Evolutionary conservation across 2,797 vertebrate species (phyloP).

Genomic region (Muscicapa striata): DNA sequence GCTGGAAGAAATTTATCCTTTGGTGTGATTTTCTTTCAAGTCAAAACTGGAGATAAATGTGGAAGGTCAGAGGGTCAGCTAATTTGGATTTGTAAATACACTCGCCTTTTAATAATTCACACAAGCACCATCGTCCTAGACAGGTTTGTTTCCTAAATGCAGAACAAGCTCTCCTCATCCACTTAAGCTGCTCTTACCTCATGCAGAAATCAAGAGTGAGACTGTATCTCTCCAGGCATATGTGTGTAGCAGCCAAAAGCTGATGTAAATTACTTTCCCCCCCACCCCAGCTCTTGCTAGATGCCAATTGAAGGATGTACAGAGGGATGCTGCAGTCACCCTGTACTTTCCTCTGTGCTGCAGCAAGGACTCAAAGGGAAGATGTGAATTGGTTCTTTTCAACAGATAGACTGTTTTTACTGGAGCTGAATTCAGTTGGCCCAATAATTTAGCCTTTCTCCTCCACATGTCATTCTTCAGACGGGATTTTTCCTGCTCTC

Average conservation of each 20-base stretch:
- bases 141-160: slow-evolving; percentile 34
- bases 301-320: neutral
- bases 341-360: neutral
- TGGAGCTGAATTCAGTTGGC: neutral
- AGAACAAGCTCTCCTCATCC: slow-evolving; percentile 26
- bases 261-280: neutral
- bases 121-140: neutral
- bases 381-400: neutral
- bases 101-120: slow-evolving; percentile 31
- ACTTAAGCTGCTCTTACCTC: slow-evolving; percentile 23
- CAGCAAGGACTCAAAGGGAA: neutral
- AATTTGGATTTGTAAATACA: neutral
- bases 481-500: neutral
- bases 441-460: neutral
- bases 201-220: slow-evolving; percentile 22
- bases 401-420: neutral
- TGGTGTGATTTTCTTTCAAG: neutral
- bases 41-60: neutral
- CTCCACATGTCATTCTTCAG: neutral
- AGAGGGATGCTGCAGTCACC: neutral
- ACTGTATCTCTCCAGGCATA: slow-evolving; percentile 3
- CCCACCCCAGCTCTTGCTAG: neutral
- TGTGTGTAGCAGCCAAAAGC: neutral
- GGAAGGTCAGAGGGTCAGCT: neutral
- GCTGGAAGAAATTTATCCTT: neutral